A percentile compares a stretch with the other conserved stretches of the same genome.
These are phyloP conservation scores for Adineta ricciae DNA, from an alignment of 2,888 invertebrate genomes.

Conservation along the genomic window DNA sequence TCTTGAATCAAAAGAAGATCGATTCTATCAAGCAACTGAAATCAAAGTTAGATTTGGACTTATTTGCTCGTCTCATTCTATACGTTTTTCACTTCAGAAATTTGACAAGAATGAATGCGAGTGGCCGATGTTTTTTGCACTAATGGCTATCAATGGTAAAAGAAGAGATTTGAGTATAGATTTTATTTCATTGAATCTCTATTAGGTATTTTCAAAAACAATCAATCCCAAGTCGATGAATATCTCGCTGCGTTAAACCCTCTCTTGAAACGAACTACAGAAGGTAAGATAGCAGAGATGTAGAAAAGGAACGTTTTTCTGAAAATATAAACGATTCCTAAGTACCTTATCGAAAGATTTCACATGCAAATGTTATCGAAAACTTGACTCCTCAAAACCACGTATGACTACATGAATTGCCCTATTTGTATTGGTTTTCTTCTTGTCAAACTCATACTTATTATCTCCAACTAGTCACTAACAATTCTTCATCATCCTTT, in stretches of 20 bases:
- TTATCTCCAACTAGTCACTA: not conserved
- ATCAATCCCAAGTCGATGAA: slow-evolving; percentile 79
- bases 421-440: too few relatives aligned
- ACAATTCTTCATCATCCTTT: not conserved
- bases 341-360: not conserved
- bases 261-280: slow-evolving; percentile 57
- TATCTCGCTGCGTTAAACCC: slow-evolving; percentile 74
- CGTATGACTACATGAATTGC: not conserved
- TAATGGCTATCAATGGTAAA: slow-evolving; percentile 72
- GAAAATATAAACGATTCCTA: not conserved
- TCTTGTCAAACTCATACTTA: not conserved
- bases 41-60: not conserved
- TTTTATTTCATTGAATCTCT: not conserved
- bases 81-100: slow-evolving; percentile 68
- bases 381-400: not conserved
- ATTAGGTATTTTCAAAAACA: slow-evolving; percentile 52
- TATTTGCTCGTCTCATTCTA: not conserved
- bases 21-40: slow-evolving; percentile 62
- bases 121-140: slow-evolving; percentile 93
- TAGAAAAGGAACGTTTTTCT: not conserved
- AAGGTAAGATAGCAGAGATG: slow-evolving; percentile 45
- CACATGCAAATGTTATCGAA: not conserved
- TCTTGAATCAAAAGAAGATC: slow-evolving; percentile 57
- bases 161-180: not conserved
- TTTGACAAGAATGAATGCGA: slow-evolving; percentile 99